Evolutionary conservation across 2,888 invertebrate genomes (phyloP).

Genomic region (Theretra japonica): DNA sequence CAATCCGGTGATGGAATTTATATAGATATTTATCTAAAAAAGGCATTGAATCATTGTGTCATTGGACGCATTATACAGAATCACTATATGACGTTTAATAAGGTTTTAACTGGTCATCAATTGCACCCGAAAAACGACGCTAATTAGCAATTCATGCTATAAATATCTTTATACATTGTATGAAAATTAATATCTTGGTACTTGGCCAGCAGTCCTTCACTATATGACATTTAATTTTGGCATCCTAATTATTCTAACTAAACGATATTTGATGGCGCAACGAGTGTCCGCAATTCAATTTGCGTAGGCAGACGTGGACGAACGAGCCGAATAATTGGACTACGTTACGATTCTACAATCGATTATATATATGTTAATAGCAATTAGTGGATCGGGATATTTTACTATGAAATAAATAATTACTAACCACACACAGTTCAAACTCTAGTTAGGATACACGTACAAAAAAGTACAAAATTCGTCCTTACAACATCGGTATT

Average conservation of each 20-base stretch:
- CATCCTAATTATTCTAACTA: conserved; percentile 61
- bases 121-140: neutral
- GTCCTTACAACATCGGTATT: too few relatives aligned
- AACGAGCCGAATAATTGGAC: conserved; percentile 56
- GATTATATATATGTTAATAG: conserved; percentile 57
- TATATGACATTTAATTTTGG: conserved; percentile 62
- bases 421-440: too few relatives aligned
- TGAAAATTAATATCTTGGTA: conserved; percentile 14
- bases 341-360: conserved; percentile 39
- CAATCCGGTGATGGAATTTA: too few relatives aligned
- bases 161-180: neutral
- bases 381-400: conserved; percentile 41
- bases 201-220: conserved; percentile 49
- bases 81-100: neutral
- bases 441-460: too few relatives aligned
- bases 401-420: too few relatives aligned
- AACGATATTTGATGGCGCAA: conserved; percentile 57
- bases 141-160: conserved; percentile 17
- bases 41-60: too few relatives aligned
- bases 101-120: too few relatives aligned
- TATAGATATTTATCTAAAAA: too few relatives aligned
- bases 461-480: too few relatives aligned
- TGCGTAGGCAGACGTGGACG: conserved; percentile 53
- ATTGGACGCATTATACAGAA: too few relatives aligned
- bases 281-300: conserved; percentile 50